phyloP scores from a whole-genome alignment of 2,113 vertebrate genomes.

The Cryptomyrus ogoouensis region DNA sequence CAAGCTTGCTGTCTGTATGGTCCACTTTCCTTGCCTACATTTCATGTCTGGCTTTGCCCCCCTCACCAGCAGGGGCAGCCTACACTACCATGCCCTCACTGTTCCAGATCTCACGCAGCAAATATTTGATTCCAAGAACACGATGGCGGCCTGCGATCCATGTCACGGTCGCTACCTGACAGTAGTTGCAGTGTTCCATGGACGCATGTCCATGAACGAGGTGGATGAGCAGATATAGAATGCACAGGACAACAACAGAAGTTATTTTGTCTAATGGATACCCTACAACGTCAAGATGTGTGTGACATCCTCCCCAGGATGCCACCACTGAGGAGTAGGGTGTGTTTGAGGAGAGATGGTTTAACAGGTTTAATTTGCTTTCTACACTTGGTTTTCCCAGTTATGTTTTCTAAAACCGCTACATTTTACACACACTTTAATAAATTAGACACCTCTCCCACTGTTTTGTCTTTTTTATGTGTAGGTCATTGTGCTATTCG shows the following conservation, averaged over 20 bases:
- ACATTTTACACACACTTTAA: background rate
- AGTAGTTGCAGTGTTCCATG: slow-evolving; percentile 47
- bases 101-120: slow-evolving; percentile 65
- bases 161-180: background rate
- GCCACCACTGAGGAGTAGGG: slow-evolving; percentile 90
- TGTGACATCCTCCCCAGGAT: slow-evolving; percentile 59
- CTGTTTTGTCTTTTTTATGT: background rate
- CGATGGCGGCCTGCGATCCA: background rate
- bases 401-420: background rate
- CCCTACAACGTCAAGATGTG: background rate
- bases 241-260: background rate
- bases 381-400: background rate
- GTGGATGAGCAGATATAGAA: slow-evolving; percentile 34
- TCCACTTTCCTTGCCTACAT: slow-evolving; percentile 69
- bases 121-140: slow-evolving; percentile 46
- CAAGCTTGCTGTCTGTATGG: slow-evolving; percentile 72
- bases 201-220: slow-evolving; percentile 75
- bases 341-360: slow-evolving; percentile 66
- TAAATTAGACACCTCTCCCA: background rate
- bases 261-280: background rate
- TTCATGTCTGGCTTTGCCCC: slow-evolving; percentile 68
- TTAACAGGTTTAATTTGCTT: background rate
- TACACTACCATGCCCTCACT: slow-evolving; percentile 57
- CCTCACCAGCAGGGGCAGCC: slow-evolving; percentile 59
- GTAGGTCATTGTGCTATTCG: background rate